Percentiles rank a stretch among this genome's conserved stretches.
Evolutionary conservation across 2,888 invertebrate species (phyloP).

Genomic region (Celastrina argiolus): DNA sequence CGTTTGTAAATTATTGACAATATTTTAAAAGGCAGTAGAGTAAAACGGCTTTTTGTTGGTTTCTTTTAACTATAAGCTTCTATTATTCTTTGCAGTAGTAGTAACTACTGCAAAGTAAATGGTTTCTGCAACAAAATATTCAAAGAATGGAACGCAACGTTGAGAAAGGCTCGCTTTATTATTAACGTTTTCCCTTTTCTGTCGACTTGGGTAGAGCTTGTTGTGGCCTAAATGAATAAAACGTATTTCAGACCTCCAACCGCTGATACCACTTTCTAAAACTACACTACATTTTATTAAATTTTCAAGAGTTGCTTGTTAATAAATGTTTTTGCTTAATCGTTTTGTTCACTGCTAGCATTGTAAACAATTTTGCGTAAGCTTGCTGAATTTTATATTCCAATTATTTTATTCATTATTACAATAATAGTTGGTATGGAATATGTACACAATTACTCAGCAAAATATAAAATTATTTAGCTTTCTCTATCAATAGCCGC

Average conservation of each 20-base stretch:
- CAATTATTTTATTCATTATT: background rate
- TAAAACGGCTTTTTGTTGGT: background rate
- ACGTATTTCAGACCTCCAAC: background rate
- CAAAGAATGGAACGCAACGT: background rate
- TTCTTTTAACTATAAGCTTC: background rate
- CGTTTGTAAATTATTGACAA: too few relatives aligned
- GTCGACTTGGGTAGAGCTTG: background rate
- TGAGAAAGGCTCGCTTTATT: background rate
- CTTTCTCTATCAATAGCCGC: too few relatives aligned
- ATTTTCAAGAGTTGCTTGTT: background rate
- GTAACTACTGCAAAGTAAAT: background rate
- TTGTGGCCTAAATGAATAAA: constrained; percentile 12
- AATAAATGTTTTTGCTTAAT: background rate
- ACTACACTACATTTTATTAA: background rate
- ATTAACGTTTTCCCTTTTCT: constrained; percentile 15
- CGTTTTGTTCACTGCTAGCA: background rate
- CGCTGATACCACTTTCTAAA: background rate
- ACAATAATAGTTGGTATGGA: too few relatives aligned
- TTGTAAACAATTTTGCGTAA: background rate
- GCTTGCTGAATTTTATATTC: background rate
- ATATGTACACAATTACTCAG: background rate
- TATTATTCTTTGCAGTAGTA: too few relatives aligned
- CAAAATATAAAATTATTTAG: too few relatives aligned
- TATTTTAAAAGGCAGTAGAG: too few relatives aligned
- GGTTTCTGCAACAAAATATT: background rate